Evolutionary conservation across 1,140 invertebrate species (phyloP).

Genomic region (Plodia interpunctella): DNA sequence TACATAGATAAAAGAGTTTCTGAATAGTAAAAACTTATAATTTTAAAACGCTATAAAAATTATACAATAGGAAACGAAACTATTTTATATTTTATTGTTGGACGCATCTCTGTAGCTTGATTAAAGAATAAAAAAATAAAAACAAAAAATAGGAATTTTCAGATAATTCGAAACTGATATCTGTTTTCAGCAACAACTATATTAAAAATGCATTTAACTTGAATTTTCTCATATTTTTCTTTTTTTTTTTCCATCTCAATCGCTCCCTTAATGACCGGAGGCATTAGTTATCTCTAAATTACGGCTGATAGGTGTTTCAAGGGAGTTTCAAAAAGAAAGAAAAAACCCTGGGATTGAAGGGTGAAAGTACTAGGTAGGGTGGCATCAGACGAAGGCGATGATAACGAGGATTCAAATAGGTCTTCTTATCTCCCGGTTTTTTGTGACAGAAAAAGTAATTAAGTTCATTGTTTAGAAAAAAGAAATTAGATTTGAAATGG

Average conservation of each 20-base stretch:
- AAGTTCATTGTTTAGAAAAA: conserved; percentile 60
- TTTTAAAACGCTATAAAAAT: not conserved
- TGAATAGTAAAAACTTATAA: not conserved
- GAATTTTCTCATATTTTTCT: conserved; percentile 43
- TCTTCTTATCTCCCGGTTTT: conserved; percentile 60
- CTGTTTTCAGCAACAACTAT: conserved; percentile 9
- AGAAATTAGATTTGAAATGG: conserved; percentile 55
- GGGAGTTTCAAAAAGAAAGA: conserved; percentile 32
- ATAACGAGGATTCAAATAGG: conserved; percentile 60
- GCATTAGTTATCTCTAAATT: conserved; percentile 72
- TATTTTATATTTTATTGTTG: not conserved
- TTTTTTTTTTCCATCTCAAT: conserved; percentile 32
- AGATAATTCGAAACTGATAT: not conserved
- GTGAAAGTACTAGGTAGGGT: conserved; percentile 45
- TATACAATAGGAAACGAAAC: not conserved
- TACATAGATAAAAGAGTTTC: conserved; percentile 8
- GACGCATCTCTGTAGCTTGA: too few relatives aligned
- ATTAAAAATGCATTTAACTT: conserved; percentile 64
- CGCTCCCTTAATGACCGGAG: conserved; percentile 57
- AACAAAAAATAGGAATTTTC: not conserved
- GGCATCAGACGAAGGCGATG: conserved; percentile 31
- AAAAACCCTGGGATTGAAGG: conserved; percentile 46
- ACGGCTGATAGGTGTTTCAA: conserved; percentile 58
- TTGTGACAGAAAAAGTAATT: conserved; percentile 68
- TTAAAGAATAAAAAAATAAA: too few relatives aligned